phyloP scores from a whole-genome alignment of 2,113 vertebrate genomes.

The Sorex araneus region DNA sequence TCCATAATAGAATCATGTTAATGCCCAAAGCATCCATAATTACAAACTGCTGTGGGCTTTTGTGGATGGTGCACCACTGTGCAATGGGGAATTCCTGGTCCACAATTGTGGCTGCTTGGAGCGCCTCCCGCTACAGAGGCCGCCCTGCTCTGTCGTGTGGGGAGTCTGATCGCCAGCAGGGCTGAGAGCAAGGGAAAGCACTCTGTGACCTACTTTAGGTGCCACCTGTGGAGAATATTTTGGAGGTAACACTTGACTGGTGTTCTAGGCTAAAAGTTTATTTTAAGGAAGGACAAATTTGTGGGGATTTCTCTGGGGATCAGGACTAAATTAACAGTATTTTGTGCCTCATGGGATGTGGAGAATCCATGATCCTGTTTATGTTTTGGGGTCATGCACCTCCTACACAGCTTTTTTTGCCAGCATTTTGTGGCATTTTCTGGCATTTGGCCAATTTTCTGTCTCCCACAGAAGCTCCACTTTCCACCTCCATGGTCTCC shows the following conservation, averaged over 20 bases:
- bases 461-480: constrained; percentile 44
- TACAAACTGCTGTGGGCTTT: constrained; percentile 59
- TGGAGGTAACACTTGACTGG: constrained; percentile 41
- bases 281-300: constrained; percentile 54
- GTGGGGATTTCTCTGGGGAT: constrained; percentile 19
- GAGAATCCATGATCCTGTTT: not conserved
- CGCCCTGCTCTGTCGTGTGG: constrained; percentile 43
- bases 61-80: not conserved
- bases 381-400: constrained; percentile 65
- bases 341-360: not conserved
- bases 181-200: constrained; percentile 47
- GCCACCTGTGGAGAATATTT: constrained; percentile 37
- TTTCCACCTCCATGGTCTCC: constrained; percentile 51
- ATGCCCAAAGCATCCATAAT: constrained; percentile 72
- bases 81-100: no score
- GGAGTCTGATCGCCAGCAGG: constrained; percentile 8
- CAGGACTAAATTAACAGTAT: not conserved
- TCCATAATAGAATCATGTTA: constrained; percentile 63
- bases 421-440: constrained; percentile 51
- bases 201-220: not conserved
- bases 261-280: constrained; percentile 61
- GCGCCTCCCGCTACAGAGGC: no score
- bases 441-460: constrained; percentile 68
- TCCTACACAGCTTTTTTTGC: not conserved
- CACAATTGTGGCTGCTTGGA: no score